Evolutionary conservation across 2,797 vertebrate species (phyloP).

Genomic region (Danio tinwini): DNA sequence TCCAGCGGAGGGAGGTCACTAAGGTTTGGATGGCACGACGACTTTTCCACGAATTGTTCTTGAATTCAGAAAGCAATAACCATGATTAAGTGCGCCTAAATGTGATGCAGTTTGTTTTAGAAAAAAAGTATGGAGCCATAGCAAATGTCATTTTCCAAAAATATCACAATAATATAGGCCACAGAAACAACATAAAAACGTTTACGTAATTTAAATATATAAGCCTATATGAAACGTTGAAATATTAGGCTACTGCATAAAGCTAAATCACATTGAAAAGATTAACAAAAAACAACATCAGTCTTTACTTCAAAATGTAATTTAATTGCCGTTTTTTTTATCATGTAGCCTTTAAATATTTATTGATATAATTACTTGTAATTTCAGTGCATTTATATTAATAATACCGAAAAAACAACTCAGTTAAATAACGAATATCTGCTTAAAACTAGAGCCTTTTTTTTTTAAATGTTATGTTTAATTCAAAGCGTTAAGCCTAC

Average conservation of each 20-base stretch:
- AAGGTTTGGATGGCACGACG: constrained; percentile 87
- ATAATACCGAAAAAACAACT: too few species aligned
- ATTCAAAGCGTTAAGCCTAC: too few species aligned
- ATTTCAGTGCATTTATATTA: too few species aligned
- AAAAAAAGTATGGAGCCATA: neutral
- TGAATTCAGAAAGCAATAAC: constrained; percentile 14
- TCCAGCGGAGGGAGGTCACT: constrained; percentile 87
- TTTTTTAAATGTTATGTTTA: too few species aligned
- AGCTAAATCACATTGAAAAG: neutral
- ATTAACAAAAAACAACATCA: too few species aligned
- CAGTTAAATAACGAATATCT: too few species aligned
- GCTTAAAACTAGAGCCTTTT: too few species aligned
- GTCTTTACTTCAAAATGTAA: too few species aligned
- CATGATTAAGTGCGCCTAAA: neutral
- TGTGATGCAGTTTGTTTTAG: neutral
- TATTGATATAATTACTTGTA: too few species aligned
- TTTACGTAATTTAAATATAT: neutral
- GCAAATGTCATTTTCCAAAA: neutral
- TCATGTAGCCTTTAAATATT: too few species aligned
- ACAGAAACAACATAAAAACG: neutral
- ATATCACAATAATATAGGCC: neutral
- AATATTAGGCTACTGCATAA: neutral
- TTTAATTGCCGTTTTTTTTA: too few species aligned
- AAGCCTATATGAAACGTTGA: neutral
- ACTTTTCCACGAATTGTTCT: constrained; percentile 99